Evolutionary conservation across 2,113 vertebrate genomes (phyloP).

Genomic region (Laticauda laticaudata): DNA sequence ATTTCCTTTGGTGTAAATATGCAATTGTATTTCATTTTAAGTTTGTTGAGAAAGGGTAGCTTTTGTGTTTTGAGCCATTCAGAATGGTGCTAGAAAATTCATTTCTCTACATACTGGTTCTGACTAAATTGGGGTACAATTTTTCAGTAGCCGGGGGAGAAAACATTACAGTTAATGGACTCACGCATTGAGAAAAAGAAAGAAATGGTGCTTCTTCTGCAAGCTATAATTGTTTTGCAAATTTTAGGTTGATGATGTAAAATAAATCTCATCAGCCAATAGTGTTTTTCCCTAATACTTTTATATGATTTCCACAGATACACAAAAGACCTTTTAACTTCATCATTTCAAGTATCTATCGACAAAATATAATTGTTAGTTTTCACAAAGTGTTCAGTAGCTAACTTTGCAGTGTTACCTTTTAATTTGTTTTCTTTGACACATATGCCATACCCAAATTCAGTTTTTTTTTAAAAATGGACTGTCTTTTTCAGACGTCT

Average conservation of each 20-base stretch:
- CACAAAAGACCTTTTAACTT: conserved; percentile 74
- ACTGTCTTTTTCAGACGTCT: conserved; percentile 78
- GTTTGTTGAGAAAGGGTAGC: conserved; percentile 63
- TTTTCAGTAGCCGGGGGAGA: conserved; percentile 41
- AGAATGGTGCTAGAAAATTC: conserved; percentile 62
- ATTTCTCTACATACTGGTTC: conserved; percentile 56
- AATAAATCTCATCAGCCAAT: conserved; percentile 67
- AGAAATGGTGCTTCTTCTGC: conserved; percentile 76
- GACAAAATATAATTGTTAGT: conserved; percentile 75
- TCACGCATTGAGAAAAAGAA: conserved; percentile 47
- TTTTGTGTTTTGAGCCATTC: conserved; percentile 62
- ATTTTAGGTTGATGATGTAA: conserved; percentile 60
- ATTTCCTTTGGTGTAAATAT: conserved; percentile 68
- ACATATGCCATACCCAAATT: conserved; percentile 60
- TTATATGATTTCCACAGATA: conserved; percentile 70
- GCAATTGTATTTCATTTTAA: conserved; percentile 54
- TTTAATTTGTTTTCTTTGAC: conserved; percentile 72
- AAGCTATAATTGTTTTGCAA: conserved; percentile 67
- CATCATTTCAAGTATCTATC: conserved; percentile 68
- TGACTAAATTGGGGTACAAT: conserved; percentile 54
- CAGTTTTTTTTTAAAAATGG: conserved; percentile 73
- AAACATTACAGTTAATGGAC: conserved; percentile 42
- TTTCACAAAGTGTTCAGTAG: conserved; percentile 71
- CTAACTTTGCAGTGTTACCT: conserved; percentile 80
- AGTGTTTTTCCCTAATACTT: conserved; percentile 63